Evolutionary conservation across 2,113 vertebrate genomes (phyloP).

Genomic region (Lepus americanus): DNA sequence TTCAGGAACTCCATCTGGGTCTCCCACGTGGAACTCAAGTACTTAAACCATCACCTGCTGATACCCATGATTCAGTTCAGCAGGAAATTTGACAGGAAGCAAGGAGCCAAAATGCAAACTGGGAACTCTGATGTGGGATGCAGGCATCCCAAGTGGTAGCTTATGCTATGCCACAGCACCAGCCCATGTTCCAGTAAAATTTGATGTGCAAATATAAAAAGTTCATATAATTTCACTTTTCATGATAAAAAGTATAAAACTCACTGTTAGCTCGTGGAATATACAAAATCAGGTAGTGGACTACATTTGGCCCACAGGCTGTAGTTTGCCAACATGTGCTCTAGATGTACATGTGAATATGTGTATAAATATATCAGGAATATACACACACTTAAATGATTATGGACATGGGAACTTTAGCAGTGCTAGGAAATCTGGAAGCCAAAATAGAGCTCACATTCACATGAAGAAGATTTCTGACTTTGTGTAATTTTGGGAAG

Average conservation of each 20-base stretch:
- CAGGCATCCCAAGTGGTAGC: too few relatives aligned
- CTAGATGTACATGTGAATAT: not conserved
- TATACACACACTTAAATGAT: not conserved
- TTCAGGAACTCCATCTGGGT: not conserved
- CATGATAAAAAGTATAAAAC: slow-evolving; percentile 39
- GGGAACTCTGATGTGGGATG: too few relatives aligned
- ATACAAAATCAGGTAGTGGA: not conserved
- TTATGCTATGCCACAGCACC: too few relatives aligned
- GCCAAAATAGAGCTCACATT: slow-evolving; percentile 35
- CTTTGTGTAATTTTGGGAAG: not conserved
- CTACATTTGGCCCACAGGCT: not conserved
- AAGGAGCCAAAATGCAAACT: too few relatives aligned
- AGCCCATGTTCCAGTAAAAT: not conserved
- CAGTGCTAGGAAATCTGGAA: not conserved
- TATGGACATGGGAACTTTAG: slow-evolving; percentile 8
- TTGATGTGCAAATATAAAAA: not conserved
- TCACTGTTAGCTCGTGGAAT: not conserved
- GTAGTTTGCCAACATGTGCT: not conserved
- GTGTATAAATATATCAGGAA: not conserved
- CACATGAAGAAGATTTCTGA: slow-evolving; percentile 7
- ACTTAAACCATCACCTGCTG: too few relatives aligned
- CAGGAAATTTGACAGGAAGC: too few relatives aligned
- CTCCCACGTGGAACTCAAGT: too few relatives aligned
- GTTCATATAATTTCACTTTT: slow-evolving; percentile 8
- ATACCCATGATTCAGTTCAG: too few relatives aligned